Evolutionary conservation across 2,888 invertebrate genomes (phyloP), one percentile per base, ranked within the genome.

Genomic region (Nysson spinosus): DNA sequence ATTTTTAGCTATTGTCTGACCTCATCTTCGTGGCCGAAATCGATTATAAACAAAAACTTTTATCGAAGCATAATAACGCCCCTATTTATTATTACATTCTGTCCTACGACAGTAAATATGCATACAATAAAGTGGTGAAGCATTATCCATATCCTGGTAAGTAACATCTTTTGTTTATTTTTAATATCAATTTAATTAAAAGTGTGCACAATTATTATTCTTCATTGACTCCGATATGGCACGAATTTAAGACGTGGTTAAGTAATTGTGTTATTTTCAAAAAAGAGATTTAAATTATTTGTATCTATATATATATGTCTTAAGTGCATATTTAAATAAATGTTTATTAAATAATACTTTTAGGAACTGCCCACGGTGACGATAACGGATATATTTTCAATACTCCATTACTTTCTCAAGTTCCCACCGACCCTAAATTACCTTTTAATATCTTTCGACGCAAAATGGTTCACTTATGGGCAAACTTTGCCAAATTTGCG

Each of bases 321-420:
- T 9, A 1, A 2, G 2, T 24, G 24, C 2, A 35, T 39, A 2
- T 58, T 12, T 16, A 72, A 12, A 68, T 69, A 69, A 57, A 54
- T 30, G 9, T 4, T 30, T 30, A n/a, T 4, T 4, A 28, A 4
- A 40, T 14, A 6, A 20, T 39, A 11, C 5, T 72, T 61, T 22
- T 22, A 56, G 92, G 92, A 1, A 89, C 90, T 0, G 89, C 89
- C 9, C 92, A 92, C 76, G 90, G 88, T 0, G 92, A 92, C 68
- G 92, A 92, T 0, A 84, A 91, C 0, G 90, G 89, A 6, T 92
- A 92, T 70, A 47, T 92, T 2, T 88, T 92, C 16, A 89, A 89
- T 70, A 87, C 28, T 80, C 34, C 58, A 14, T 3, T 1, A 0
- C 26, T 72, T 0, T 4, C 58, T 1, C n/a, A n/a, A n/a, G 46